phyloP scores from a whole-genome alignment of 2,888 invertebrate species.

The Agrochola litura region DNA sequence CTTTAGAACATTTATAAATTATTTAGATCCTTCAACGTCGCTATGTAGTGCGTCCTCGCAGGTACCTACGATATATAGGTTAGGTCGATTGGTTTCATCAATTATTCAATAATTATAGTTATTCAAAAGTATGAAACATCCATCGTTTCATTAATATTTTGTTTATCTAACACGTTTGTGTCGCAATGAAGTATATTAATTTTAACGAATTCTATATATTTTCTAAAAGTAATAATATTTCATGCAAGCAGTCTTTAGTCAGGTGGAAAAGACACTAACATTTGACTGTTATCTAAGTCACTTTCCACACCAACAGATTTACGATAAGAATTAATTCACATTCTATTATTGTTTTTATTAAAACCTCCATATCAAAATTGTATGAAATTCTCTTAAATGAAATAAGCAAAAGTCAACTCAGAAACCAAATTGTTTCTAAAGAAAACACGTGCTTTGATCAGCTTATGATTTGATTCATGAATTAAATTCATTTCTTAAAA shows the following conservation, averaged over 20 bases:
- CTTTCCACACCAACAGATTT: slow-evolving; percentile 50
- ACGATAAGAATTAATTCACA: slow-evolving; percentile 48
- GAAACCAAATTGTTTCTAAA: slow-evolving; percentile 22
- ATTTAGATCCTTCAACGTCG: slow-evolving; percentile 70
- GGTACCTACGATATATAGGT: slow-evolving; percentile 63
- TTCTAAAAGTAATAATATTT: slow-evolving; percentile 73
- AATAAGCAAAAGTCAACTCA: slow-evolving; percentile 31
- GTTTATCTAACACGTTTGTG: slow-evolving; percentile 63
- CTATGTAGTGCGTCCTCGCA: slow-evolving; percentile 62
- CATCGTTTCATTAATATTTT: slow-evolving; percentile 61
- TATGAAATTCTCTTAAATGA: slow-evolving; percentile 47
- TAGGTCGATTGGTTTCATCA: slow-evolving; percentile 64
- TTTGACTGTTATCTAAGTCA: slow-evolving; percentile 35
- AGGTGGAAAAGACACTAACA: slow-evolving; percentile 67
- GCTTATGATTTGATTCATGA: slow-evolving; percentile 22
- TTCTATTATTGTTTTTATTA: slow-evolving; percentile 51
- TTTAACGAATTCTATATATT: slow-evolving; percentile 67
- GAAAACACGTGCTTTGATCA: slow-evolving; percentile 10
- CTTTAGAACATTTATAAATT: slow-evolving; percentile 77
- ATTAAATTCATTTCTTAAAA: slow-evolving; percentile 31
- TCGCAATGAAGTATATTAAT: slow-evolving; percentile 59
- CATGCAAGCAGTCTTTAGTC: slow-evolving; percentile 82
- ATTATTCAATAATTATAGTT: slow-evolving; percentile 59
- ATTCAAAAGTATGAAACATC: slow-evolving; percentile 63
- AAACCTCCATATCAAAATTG: slow-evolving; percentile 57